Conservation (phyloP, 1,140 invertebrate genomes). For the Bombus balteatus region DNA sequence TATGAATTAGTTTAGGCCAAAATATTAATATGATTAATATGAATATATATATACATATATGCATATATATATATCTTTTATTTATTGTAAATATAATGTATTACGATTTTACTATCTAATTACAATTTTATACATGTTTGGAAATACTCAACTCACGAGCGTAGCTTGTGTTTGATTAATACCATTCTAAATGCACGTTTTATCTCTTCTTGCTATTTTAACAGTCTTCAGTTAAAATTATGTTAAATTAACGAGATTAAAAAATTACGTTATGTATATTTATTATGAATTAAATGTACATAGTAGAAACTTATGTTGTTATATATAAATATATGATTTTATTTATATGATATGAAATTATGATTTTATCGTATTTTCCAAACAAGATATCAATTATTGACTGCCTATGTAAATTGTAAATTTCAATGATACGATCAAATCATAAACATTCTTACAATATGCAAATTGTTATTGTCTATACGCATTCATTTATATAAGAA, state of each 20-base stretch:
- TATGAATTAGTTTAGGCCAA: background rate
- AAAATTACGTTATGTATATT: background rate
- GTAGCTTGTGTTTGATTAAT: background rate
- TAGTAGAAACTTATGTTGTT: background rate
- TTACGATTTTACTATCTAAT: conserved; percentile 13
- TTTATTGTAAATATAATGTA: conserved; percentile 51
- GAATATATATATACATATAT: too few relatives aligned
- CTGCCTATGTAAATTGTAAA: background rate
- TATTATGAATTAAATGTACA: background rate
- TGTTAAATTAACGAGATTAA: background rate
- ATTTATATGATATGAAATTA: background rate
- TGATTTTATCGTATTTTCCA: background rate
- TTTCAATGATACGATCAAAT: background rate
- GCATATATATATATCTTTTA: background rate
- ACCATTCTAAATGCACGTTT: background rate
- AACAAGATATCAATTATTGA: background rate
- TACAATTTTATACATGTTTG: conserved; percentile 49
- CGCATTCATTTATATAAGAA: conserved; percentile 1
- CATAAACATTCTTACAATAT: background rate
- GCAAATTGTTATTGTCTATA: background rate
- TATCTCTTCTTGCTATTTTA: background rate
- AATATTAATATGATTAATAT: background rate
- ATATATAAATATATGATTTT: background rate
- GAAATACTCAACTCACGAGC: background rate
- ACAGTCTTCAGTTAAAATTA: background rate